These are phyloP conservation scores for Helicolenus hilgendorfi DNA, from an alignment of 2,797 vertebrate species.

Conservation along the genomic window DNA sequence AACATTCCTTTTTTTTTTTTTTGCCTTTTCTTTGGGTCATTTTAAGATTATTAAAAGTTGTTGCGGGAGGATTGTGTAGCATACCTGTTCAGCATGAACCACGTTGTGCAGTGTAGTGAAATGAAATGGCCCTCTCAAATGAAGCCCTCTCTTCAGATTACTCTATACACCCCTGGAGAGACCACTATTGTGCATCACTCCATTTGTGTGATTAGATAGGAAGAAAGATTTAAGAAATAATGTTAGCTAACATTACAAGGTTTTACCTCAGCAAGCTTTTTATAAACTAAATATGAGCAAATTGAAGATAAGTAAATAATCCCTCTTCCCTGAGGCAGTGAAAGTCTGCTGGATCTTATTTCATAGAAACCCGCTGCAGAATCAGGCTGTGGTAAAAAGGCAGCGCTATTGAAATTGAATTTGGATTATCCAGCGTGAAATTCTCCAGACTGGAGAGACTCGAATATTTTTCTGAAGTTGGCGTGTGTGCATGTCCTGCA, in stretches of 20 bases:
- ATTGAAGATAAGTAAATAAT: constrained; percentile 91
- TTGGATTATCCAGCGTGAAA: constrained; percentile 90
- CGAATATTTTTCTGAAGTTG: constrained; percentile 87
- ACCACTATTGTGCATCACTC: constrained; percentile 71
- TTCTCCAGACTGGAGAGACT: constrained; percentile 88
- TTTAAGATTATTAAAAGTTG: constrained; percentile 48
- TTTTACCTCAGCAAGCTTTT: constrained; percentile 88
- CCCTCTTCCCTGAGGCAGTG: constrained; percentile 83
- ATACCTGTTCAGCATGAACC: constrained; percentile 52
- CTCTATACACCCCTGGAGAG: constrained; percentile 53
- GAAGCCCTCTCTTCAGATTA: constrained; percentile 66
- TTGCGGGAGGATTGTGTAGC: constrained; percentile 28
- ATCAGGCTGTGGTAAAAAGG: constrained; percentile 85
- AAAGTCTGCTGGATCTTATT: constrained; percentile 87
- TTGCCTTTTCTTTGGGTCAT: constrained; percentile 51
- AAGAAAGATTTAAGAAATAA: constrained; percentile 83
- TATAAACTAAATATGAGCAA: constrained; percentile 90
- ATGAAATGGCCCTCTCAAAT: constrained; percentile 72
- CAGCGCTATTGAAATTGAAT: constrained; percentile 90
- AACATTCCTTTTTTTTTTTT: constrained; percentile 4
- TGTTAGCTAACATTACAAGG: constrained; percentile 87
- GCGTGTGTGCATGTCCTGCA: constrained; percentile 88
- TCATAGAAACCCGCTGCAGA: constrained; percentile 86
- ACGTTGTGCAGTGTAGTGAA: constrained; percentile 43
- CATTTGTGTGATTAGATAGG: constrained; percentile 82